A percentile compares a stretch with the other conserved stretches of the same genome.
These are phyloP conservation scores for Chionomys nivalis DNA, from an alignment of 2,113 vertebrate genomes.

Conservation along the genomic window DNA sequence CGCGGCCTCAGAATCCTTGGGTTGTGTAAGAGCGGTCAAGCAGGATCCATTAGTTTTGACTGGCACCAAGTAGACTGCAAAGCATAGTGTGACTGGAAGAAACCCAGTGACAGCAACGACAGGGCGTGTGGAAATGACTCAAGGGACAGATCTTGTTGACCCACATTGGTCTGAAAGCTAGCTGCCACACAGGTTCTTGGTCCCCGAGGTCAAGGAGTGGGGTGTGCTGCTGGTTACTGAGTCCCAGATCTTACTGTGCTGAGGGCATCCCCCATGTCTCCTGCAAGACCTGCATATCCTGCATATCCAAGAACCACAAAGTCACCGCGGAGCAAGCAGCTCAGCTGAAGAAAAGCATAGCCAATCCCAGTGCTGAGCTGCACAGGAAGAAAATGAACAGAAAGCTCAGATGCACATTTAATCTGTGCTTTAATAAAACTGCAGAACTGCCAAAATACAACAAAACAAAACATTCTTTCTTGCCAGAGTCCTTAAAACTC, in stretches of 20 bases:
- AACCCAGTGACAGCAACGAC: neutral
- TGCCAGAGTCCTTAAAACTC: slow-evolving; percentile 1
- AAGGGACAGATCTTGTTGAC: neutral
- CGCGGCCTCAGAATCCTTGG: neutral
- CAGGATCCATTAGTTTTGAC: neutral
- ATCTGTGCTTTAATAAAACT: neutral
- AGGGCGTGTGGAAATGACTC: neutral
- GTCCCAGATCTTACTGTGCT: neutral
- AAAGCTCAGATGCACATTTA: neutral
- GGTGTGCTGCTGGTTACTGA: neutral
- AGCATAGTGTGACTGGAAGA: neutral
- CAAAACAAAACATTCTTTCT: neutral
- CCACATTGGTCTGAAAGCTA: neutral
- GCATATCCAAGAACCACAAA: neutral
- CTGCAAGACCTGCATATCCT: neutral
- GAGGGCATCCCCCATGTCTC: neutral
- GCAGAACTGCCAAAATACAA: neutral
- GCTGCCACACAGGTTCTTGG: neutral
- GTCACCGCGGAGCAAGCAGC: neutral
- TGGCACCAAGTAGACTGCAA: neutral
- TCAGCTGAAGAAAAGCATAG: too few species aligned
- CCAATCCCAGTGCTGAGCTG: neutral
- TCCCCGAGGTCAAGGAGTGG: neutral
- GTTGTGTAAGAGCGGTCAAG: neutral
- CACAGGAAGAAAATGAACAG: neutral